Percentiles rank a stretch among this genome's conserved stretches.
These are phyloP conservation scores for Bufo gargarizans DNA, from an alignment of 2,113 vertebrate species.

Conservation along the genomic window DNA sequence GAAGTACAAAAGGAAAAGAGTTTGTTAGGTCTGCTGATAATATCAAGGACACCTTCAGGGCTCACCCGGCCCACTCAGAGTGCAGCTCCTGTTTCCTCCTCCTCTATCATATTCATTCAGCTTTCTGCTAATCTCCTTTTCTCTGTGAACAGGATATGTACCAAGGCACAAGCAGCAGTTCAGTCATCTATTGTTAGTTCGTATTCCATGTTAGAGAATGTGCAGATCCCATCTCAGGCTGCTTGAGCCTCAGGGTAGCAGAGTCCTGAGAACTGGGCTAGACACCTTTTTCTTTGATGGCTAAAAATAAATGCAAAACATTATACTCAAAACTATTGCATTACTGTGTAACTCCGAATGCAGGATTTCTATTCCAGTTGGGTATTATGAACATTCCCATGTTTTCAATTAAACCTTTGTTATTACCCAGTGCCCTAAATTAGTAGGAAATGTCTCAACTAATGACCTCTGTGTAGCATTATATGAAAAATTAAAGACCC, in stretches of 20 bases:
- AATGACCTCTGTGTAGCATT: neutral
- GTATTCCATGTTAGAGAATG: conserved; percentile 47
- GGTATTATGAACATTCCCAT: neutral
- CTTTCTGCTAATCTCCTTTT: conserved; percentile 30
- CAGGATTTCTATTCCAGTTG: neutral
- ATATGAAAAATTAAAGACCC: neutral
- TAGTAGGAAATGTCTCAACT: neutral
- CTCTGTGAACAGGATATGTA: conserved; percentile 39
- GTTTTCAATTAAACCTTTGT: neutral
- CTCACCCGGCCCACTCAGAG: conserved; percentile 39
- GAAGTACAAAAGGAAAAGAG: conserved; percentile 43
- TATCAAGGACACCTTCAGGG: conserved; percentile 52
- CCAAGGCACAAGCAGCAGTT: conserved; percentile 5
- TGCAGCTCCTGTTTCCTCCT: conserved; percentile 53
- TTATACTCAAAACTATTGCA: neutral
- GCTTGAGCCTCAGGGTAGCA: conserved; percentile 39
- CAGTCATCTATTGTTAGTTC: conserved; percentile 43
- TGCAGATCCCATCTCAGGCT: conserved; percentile 51
- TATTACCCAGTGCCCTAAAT: neutral
- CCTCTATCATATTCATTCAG: conserved; percentile 28
- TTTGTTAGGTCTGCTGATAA: conserved; percentile 52
- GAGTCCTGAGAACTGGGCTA: conserved; percentile 21
- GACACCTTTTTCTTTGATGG: conserved; percentile 18
- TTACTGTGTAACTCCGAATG: neutral
- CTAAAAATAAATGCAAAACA: conserved; percentile 6